phyloP scores from a whole-genome alignment of 2,113 vertebrate genomes.

The Nematolebias whitei region DNA sequence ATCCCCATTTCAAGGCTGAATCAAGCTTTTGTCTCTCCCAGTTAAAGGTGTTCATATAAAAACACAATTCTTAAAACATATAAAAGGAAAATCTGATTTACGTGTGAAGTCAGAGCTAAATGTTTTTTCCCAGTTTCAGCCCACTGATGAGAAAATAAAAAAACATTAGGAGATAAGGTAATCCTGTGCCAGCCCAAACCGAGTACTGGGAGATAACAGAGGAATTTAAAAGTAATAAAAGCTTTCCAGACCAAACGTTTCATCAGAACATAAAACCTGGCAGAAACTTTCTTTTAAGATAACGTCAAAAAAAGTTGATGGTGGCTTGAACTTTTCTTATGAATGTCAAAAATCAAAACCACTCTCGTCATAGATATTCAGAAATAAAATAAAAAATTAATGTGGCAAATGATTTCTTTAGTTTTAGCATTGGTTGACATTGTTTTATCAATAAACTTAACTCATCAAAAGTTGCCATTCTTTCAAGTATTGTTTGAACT shows the following conservation, averaged over 20 bases:
- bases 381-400: too few relatives aligned
- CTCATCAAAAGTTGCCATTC: too few relatives aligned
- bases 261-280: background rate
- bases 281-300: background rate
- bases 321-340: too few relatives aligned
- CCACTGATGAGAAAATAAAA: slow-evolving; percentile 38
- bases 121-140: slow-evolving; percentile 26
- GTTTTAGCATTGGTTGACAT: too few relatives aligned
- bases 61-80: slow-evolving; percentile 23
- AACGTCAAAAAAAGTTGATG: background rate
- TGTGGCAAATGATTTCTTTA: too few relatives aligned
- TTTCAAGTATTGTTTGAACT: too few relatives aligned
- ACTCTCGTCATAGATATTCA: too few relatives aligned
- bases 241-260: slow-evolving; percentile 5
- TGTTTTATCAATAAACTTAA: too few relatives aligned
- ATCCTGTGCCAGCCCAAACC: slow-evolving; percentile 21
- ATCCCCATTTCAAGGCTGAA: slow-evolving; percentile 44
- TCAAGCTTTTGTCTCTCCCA: slow-evolving; percentile 46
- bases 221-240: slow-evolving; percentile 51
- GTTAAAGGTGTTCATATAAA: slow-evolving; percentile 37
- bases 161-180: slow-evolving; percentile 45
- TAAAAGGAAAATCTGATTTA: background rate
- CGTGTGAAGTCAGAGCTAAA: slow-evolving; percentile 19
- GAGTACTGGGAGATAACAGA: slow-evolving; percentile 55
- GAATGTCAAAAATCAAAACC: too few relatives aligned